Base-by-base conservation (phyloP, 2,888 invertebrate species). In the Parnassius smintheus region DNA sequence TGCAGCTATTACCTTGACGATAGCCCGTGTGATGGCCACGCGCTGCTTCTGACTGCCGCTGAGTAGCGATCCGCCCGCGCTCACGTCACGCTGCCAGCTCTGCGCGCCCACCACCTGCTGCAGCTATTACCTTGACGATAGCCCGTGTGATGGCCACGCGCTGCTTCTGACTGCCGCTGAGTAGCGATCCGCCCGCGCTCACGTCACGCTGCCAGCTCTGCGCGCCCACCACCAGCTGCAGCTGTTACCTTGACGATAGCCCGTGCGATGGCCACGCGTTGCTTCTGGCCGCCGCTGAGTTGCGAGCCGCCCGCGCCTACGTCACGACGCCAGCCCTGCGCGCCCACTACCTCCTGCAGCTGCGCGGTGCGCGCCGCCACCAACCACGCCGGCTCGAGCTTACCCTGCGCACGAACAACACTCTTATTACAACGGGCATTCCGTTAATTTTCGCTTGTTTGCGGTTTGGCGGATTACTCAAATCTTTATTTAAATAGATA, bases 211-310 rank as follows among this genome's bases (percentile, higher is more conserved):
- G 35, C 35, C 35, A 35, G 35, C 35, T 7, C 35, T 35, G 35
- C 35, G 35, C 4, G 35, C 35, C 35, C 0, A 35, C 35, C 7
- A 3, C 35, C 35, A 7, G 35, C 35, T 35, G 35, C 35, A 35
- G n/a, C 41, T 9, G 12, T 7, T 78, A 96, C 96, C 94, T 97
- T 97, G 56, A 98, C 95, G 46, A 98, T 93, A 12, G 98, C 98
- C 69, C 98, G 91, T 0, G 98, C 98, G 74, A 98, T 98, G 42
- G 98, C 98, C 41, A 98, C 96, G 70, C 98, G 92, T 80, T 98
- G 98, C 74, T 97, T 96, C 86, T 98, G 98, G 0, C 98, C 98
- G 46, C 98, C 98, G 75, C 98, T 98, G 53, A 99, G 92, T 90
- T 97, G 95, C 9, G 96, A 92, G 2, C 98, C 98, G 59, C 97